Percentiles rank a stretch among this genome's conserved stretches.
phyloP scores from a whole-genome alignment of 1,140 invertebrate genomes.

The Drosophila lowei region DNA sequence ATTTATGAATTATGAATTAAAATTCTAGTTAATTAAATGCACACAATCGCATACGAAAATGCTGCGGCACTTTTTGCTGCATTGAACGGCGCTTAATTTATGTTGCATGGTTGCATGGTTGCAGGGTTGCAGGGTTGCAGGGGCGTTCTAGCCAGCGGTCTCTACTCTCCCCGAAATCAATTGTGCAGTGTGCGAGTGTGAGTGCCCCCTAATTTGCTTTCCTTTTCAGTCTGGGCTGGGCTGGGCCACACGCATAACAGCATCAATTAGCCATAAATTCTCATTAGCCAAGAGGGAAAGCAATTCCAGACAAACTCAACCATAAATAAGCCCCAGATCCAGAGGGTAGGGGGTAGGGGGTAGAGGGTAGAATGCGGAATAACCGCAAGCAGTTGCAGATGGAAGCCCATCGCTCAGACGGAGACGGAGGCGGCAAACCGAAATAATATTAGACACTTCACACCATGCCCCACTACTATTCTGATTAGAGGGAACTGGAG shows the following conservation, averaged over 20 bases:
- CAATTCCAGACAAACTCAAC: slow-evolving; percentile 25
- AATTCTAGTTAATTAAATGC: slow-evolving; percentile 57
- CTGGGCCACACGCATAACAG: slow-evolving; percentile 31
- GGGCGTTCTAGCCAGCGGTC: too few species aligned
- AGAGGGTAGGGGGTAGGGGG: too few species aligned
- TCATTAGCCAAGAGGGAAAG: slow-evolving; percentile 50
- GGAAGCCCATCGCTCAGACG: slow-evolving; percentile 39
- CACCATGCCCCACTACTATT: slow-evolving; percentile 29
- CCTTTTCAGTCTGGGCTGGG: slow-evolving; percentile 13
- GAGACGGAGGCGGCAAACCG: slow-evolving; percentile 30
- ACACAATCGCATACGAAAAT: slow-evolving; percentile 30
- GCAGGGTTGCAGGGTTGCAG: too few species aligned
- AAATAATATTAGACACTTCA: slow-evolving; percentile 41
- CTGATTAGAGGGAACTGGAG: slow-evolving; percentile 1
- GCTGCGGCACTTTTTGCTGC: slow-evolving; percentile 47
- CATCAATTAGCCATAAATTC: slow-evolving; percentile 72
- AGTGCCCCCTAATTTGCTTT: slow-evolving; percentile 18
- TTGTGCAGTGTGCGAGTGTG: too few species aligned
- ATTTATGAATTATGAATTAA: slow-evolving; percentile 64
- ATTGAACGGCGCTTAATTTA: slow-evolving; percentile 36
- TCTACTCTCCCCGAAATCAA: slow-evolving; percentile 2
- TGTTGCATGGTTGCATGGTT: neutral
- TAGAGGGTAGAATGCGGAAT: too few species aligned
- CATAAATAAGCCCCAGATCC: slow-evolving; percentile 45
- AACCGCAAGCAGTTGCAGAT: slow-evolving; percentile 12